Base-by-base conservation (phyloP, 1,140 invertebrate species). In the Plutomurus gul region DNA sequence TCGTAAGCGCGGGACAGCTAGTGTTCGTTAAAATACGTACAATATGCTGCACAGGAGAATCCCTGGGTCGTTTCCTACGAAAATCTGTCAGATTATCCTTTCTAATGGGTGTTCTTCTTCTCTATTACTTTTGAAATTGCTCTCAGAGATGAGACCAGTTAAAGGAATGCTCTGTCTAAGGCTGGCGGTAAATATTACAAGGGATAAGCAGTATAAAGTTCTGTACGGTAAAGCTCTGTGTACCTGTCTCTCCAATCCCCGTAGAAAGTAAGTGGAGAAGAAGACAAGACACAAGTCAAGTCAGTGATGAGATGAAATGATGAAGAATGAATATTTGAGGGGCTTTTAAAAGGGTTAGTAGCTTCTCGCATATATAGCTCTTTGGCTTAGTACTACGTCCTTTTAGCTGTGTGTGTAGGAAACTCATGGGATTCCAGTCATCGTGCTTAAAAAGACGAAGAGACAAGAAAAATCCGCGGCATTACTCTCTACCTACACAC, bases 101-200 rank as follows among this genome's bases (percentile, higher is more conserved):
- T 74, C 43, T 74, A 74, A 74, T 74, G 72, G 70, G 72, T 74
- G 72, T 74, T 46, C 40, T 46, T 27, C n/a, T n/a, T n/a, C n/a
- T n/a, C n/a, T n/a, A n/a, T n/a, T 33, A 25, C 56, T 65, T 65
- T 36, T 65, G 36, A 65, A 65, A 65, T 25, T 33, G n/a, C 36
- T 65, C 56, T 18, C 56, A 36, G 30, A 60, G 51, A 8, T n/a
- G n/a, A n/a, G n/a, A n/a, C n/a, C n/a, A n/a, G n/a, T n/a, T n/a
- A n/a, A n/a, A n/a, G n/a, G n/a, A n/a, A n/a, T n/a, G n/a, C n/a
- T n/a, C n/a, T n/a, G n/a, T n/a, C n/a, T n/a, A n/a, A n/a, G n/a
- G n/a, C n/a, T n/a, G n/a, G n/a, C n/a, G n/a, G n/a, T n/a, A n/a
- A n/a, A n/a, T n/a, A n/a, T n/a, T n/a, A n/a, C n/a, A n/a, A n/a